These are phyloP conservation scores for Gymnopithys bicolor DNA, from an alignment of 2,797 vertebrate genomes.

Conservation along the genomic window DNA sequence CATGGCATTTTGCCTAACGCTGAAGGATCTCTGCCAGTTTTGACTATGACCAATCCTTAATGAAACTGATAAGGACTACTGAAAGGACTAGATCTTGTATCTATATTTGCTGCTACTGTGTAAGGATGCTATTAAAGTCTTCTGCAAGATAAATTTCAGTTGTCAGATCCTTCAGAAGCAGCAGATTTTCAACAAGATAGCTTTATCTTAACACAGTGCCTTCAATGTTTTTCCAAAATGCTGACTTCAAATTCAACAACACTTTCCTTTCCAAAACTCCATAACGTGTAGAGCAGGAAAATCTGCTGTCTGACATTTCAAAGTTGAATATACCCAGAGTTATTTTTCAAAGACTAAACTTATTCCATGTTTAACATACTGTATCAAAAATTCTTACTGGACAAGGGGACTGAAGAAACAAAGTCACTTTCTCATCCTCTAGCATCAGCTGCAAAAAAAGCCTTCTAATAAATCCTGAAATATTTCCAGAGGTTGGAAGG, in stretches of 20 bases:
- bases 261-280: neutral
- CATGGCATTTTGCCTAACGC: neutral
- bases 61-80: neutral
- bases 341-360: neutral
- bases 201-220: neutral
- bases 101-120: neutral
- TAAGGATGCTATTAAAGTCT: neutral
- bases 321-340: neutral
- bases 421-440: constrained; percentile 98
- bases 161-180: neutral
- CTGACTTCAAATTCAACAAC: neutral
- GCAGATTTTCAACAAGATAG: neutral
- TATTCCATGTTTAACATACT: neutral
- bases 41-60: neutral
- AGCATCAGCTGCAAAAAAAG: constrained; percentile 98
- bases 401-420: constrained; percentile 98
- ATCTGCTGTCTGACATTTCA: neutral
- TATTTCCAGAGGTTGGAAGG: constrained; percentile 94
- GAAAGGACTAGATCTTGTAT: neutral
- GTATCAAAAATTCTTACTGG: constrained; percentile 83
- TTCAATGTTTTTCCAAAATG: neutral
- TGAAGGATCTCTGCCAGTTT: neutral
- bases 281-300: neutral
- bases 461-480: constrained; percentile 96
- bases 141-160: neutral